Evolutionary conservation across 2,888 invertebrate species (phyloP).

Genomic region (Agrenia bidenticulata): DNA sequence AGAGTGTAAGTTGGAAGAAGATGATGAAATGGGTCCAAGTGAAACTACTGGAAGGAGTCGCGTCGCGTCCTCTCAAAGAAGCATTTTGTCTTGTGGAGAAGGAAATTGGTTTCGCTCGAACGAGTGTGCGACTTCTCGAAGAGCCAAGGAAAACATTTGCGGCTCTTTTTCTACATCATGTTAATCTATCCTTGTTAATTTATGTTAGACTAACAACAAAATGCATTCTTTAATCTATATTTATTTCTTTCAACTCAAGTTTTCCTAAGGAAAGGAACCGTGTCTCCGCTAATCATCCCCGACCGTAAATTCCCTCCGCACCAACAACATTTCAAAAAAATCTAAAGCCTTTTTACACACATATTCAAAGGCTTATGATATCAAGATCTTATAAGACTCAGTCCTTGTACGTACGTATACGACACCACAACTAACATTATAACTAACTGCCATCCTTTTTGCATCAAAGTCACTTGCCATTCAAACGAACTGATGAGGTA

Average conservation of each 20-base stretch:
- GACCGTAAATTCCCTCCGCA: conserved; percentile 47
- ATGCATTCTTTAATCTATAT: conserved; percentile 54
- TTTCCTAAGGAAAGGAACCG: conserved; percentile 53
- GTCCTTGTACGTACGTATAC: no score
- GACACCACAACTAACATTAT: no score
- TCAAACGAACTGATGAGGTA: no score
- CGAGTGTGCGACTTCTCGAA: conserved; percentile 52
- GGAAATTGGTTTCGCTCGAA: conserved; percentile 54
- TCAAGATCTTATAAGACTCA: no score
- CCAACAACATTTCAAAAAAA: conserved; percentile 16
- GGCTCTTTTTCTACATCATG: conserved; percentile 53
- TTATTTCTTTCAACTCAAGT: conserved; percentile 50
- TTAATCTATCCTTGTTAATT: conserved; percentile 54
- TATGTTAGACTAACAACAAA: conserved; percentile 53
- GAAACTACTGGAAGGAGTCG: conserved; percentile 28
- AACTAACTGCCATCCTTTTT: no score
- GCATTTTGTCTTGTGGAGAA: conserved; percentile 52
- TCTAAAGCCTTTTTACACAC: no score
- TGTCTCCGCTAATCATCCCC: conserved; percentile 53
- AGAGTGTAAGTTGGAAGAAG: conserved; percentile 12
- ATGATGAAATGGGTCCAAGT: conserved; percentile 11
- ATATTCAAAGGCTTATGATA: no score
- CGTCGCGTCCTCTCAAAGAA: conserved; percentile 50
- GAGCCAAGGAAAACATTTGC: conserved; percentile 54
- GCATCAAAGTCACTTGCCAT: no score